phyloP scores from a whole-genome alignment of 2,888 invertebrate genomes.

The Julus scandinavius region DNA sequence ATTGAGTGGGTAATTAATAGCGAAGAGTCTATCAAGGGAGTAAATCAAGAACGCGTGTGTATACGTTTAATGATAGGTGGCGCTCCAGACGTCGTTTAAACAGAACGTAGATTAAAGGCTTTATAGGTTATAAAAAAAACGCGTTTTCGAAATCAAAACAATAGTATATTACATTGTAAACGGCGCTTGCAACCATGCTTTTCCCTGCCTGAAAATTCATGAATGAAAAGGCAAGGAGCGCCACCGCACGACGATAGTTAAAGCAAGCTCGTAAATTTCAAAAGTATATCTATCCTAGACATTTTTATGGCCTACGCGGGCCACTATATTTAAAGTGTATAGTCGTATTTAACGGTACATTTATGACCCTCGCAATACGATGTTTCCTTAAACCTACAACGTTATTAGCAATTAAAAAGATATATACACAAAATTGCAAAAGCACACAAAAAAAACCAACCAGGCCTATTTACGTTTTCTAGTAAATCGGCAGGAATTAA shows the following conservation, averaged over 20 bases:
- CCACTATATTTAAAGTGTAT: conserved; percentile 26
- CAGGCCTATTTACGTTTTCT: conserved; percentile 2
- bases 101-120: not conserved
- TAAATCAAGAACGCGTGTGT: not conserved
- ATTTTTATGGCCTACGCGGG: conserved; percentile 35
- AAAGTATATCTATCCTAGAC: conserved; percentile 20
- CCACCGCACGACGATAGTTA: not conserved
- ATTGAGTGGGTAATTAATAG: conserved; percentile 14
- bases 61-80: conserved; percentile 13
- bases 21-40: not conserved
- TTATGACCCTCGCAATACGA: conserved; percentile 20
- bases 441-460: not conserved
- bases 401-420: conserved; percentile 42
- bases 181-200: not conserved
- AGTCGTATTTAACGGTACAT: conserved; percentile 21
- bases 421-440: conserved; percentile 20
- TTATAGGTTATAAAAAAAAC: not conserved
- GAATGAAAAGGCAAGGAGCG: not conserved
- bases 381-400: conserved; percentile 42
- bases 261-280: conserved; percentile 34
- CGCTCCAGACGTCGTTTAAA: not conserved
- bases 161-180: not conserved
- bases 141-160: not conserved
- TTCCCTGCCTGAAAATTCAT: not conserved
- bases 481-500: conserved; percentile 11